Conservation (phyloP, 2,113 vertebrate genomes). For the Rhinichthys klamathensis region DNA sequence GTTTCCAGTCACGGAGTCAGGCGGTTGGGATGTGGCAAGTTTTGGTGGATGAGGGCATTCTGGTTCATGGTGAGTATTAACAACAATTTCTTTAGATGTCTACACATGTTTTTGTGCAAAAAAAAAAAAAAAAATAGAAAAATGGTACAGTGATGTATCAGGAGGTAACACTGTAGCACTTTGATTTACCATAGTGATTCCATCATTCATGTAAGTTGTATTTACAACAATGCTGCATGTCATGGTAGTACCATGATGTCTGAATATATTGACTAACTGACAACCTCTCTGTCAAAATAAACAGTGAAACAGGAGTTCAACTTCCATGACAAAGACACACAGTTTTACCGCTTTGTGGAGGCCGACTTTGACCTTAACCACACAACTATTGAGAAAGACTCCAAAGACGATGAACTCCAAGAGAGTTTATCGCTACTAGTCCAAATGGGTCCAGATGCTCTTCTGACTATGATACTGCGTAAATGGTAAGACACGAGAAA, state of each 20-base stretch:
- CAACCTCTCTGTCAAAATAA: conserved; percentile 33
- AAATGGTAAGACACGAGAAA: conserved; percentile 81
- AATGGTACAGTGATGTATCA: not conserved
- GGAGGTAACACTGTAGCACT: not conserved
- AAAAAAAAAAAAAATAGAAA: not conserved
- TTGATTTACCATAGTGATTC: not conserved
- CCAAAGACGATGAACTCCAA: conserved; percentile 84
- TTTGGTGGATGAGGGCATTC: conserved; percentile 87
- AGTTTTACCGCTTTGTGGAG: conserved; percentile 91
- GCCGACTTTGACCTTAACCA: conserved; percentile 72
- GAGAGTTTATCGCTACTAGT: conserved; percentile 85
- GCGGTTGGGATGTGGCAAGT: conserved; percentile 92
- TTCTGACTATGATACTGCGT: conserved; percentile 91
- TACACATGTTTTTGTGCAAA: not conserved
- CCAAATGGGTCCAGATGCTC: conserved; percentile 88
- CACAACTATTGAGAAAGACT: conserved; percentile 69
- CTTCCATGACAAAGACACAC: conserved; percentile 91
- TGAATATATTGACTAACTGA: not conserved
- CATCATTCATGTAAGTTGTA: not conserved
- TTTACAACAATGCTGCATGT: not conserved
- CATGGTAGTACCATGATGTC: too few relatives aligned
- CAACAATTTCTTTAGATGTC: not conserved
- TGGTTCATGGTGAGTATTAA: conserved; percentile 83
- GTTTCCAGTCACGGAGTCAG: conserved; percentile 83
- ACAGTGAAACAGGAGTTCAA: conserved; percentile 90